Evolutionary conservation across 2,888 invertebrate species (phyloP), one percentile per base, ranked within the genome.

Genomic region (Serripes groenlandicus): DNA sequence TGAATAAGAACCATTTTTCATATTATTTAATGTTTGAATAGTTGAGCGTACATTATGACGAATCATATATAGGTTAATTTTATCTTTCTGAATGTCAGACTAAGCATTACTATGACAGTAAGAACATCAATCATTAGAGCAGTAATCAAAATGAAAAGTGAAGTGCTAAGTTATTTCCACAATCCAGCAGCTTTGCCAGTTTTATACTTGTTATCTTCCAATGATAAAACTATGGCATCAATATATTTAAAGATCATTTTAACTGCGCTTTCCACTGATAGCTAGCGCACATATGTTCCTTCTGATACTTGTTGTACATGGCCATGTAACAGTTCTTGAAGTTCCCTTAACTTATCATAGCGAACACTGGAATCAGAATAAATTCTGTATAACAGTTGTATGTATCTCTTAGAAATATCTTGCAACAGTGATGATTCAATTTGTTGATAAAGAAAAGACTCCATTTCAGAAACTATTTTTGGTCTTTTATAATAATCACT

Each of bases 271-370:
- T 77, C 77, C 18, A 77, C 62, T 15, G 77, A 77, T 26, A 77
- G 32, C 77, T 71, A 77, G 5, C 77, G 52, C 15, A 77, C 71
- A 52, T 60, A 70, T n/a, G 77, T 77, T 30, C 71, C 71, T 49
- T 77, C 77, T 42, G 77, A 52, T 23, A 77, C 52, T 64, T 77
- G 77, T 34, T 62, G 30, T n/a, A 49, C 62, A 62, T 70, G 60
- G 26, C 77, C 70, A 77, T 71, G 52, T 37, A 77, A 70, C 32
- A 77, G 60, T 18, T 18, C 49, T 28, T 77, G 77, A 2, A 77
- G 34, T 2, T 72, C 72, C 26, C 72, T 56, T 15, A 72, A 30
- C 32, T 72, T 72, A 28, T 72, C 72, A 18, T 72, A 72, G 1
- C 72, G 18, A 15, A 72, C 72, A 37, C 35, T 34, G 0, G 72